phyloP scores from a whole-genome alignment of 2,797 vertebrate genomes.

The Acanthurus leucopareius region DNA sequence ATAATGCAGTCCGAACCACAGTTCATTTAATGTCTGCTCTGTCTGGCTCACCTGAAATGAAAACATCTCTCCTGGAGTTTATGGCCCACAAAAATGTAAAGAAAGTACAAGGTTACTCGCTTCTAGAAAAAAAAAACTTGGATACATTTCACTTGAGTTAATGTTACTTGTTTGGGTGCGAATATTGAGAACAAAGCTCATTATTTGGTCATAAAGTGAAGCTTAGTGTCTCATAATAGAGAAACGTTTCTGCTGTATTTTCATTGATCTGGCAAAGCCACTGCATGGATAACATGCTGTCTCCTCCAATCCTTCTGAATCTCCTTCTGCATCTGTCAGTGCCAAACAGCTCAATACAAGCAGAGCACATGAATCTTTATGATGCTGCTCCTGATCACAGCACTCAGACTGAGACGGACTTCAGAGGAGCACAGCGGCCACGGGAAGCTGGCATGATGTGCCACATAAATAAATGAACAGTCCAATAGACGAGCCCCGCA shows the following conservation, averaged over 20 bases:
- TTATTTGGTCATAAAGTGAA: conserved; percentile 24
- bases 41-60: neutral
- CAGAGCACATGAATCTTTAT: conserved; percentile 42
- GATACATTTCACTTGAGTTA: neutral
- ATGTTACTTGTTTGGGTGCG: neutral
- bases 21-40: conserved; percentile 6
- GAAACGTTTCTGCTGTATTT: neutral
- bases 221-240: conserved; percentile 19
- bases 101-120: neutral
- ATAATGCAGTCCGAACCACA: neutral
- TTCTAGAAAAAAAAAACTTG: neutral
- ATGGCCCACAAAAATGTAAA: neutral
- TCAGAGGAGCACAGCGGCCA: conserved; percentile 35
- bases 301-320: conserved; percentile 57
- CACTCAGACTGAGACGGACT: conserved; percentile 17
- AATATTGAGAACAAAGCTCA: conserved; percentile 23
- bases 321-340: conserved; percentile 53
- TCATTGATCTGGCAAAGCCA: conserved; percentile 52
- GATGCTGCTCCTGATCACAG: conserved; percentile 49
- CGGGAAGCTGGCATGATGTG: conserved; percentile 46
- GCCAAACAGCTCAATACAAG: conserved; percentile 51
- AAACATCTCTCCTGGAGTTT: neutral
- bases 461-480: conserved; percentile 57
- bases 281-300: conserved; percentile 4
- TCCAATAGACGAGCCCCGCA: conserved; percentile 8